Conservation (phyloP, 2,888 invertebrate genomes). For the Melieria crassipennis region DNA sequence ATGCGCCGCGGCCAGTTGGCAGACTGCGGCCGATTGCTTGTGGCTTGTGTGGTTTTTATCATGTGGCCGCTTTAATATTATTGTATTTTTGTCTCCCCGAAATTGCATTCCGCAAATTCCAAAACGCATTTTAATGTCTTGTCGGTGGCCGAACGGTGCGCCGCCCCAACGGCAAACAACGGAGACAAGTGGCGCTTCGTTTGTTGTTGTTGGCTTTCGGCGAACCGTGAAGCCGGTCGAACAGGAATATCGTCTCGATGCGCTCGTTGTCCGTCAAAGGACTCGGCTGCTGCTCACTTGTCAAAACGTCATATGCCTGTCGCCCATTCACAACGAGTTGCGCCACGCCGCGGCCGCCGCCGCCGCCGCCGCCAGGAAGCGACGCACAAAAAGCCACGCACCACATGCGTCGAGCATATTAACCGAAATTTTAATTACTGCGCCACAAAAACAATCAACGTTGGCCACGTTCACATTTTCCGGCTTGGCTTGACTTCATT, state of each 20-base stretch:
- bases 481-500: slow-evolving; percentile 23
- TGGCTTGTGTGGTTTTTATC: slow-evolving; percentile 24
- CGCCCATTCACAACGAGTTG: slow-evolving; percentile 44
- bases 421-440: slow-evolving; percentile 31
- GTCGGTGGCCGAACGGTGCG: slow-evolving; percentile 2
- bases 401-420: slow-evolving; percentile 26
- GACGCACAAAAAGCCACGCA: not conserved
- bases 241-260: not conserved
- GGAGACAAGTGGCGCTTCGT: not conserved
- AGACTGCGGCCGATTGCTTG: not conserved
- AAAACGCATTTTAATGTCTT: slow-evolving; percentile 50
- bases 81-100: slow-evolving; percentile 55
- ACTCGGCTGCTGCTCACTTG: slow-evolving; percentile 53
- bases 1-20: too few species aligned
- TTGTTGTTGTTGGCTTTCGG: slow-evolving; percentile 1
- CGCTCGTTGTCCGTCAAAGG: slow-evolving; percentile 21
- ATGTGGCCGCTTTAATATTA: slow-evolving; percentile 62
- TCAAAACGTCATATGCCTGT: slow-evolving; percentile 65
- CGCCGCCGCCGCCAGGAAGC: not conserved
- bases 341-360: not conserved
- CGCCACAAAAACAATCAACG: not conserved
- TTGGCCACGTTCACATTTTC: slow-evolving; percentile 4
- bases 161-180: too few species aligned
- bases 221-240: not conserved
- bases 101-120: slow-evolving; percentile 57